Evolutionary conservation across 2,113 vertebrate genomes (phyloP).

Genomic region (Daboia siamensis): DNA sequence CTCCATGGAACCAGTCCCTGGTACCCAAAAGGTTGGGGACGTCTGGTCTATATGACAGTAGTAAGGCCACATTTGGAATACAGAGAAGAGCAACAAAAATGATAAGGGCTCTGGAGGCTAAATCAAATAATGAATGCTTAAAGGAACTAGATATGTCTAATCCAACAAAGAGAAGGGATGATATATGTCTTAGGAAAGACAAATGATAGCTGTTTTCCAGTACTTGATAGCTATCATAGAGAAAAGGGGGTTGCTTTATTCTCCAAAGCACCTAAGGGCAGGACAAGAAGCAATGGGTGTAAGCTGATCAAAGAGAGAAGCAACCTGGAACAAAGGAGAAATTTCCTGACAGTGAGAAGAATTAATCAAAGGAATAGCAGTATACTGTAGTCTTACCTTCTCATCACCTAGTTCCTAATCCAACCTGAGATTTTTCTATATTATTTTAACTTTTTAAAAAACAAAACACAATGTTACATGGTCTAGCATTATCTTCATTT

Average conservation of each 20-base stretch:
- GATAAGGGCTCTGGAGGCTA: not conserved
- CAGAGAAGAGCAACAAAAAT: not conserved
- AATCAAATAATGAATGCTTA: not conserved
- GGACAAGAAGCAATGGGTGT: not conserved
- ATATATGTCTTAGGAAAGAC: not conserved
- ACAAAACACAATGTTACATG: not conserved
- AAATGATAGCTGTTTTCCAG: not conserved
- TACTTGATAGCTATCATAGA: not conserved
- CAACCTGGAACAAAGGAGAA: not conserved
- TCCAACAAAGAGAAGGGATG: not conserved
- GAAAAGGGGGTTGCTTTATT: not conserved
- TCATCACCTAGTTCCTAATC: too few relatives aligned
- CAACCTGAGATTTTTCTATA: not conserved
- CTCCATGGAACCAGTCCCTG: too few relatives aligned
- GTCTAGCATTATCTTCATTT: not conserved
- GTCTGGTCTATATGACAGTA: not conserved
- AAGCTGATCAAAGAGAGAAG: not conserved
- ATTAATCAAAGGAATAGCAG: not conserved
- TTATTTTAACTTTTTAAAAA: not conserved
- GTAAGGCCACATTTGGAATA: not conserved
- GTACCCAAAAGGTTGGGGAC: too few relatives aligned
- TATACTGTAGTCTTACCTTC: not conserved
- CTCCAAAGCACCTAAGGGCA: not conserved
- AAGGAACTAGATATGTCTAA: not conserved
- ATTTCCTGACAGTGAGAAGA: not conserved